Conservation (phyloP, 2,888 invertebrate species). For the Ypsolopha sequella region DNA sequence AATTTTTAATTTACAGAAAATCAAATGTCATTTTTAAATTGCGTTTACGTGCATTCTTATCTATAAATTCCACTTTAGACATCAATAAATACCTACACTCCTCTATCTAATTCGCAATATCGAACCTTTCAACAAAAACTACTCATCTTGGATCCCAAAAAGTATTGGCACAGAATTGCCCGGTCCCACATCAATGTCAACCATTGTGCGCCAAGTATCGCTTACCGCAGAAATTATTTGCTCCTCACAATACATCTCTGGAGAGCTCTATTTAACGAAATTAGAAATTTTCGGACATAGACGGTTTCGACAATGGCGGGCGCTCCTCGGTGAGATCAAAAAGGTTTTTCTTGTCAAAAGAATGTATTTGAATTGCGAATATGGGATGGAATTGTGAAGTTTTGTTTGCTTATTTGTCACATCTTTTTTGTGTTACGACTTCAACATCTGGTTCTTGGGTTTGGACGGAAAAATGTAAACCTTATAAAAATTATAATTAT, state of each 20-base stretch:
- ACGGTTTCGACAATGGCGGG: slow-evolving; percentile 23
- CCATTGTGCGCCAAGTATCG: slow-evolving; percentile 56
- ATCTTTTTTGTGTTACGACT: background rate
- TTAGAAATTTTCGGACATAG: slow-evolving; percentile 44
- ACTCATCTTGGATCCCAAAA: background rate
- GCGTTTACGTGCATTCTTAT: no score
- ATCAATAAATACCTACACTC: background rate
- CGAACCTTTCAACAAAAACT: background rate
- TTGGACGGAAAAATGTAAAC: no score
- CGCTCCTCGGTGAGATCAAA: slow-evolving; percentile 3
- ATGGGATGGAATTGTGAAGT: background rate
- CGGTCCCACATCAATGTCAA: slow-evolving; percentile 50
- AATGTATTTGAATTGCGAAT: slow-evolving; percentile 3
- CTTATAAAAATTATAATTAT: no score
- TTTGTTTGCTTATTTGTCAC: background rate
- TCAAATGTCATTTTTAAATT: no score
- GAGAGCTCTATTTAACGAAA: slow-evolving; percentile 64
- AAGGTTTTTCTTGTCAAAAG: slow-evolving; percentile 3
- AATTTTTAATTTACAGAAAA: no score
- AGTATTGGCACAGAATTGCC: slow-evolving; percentile 16
- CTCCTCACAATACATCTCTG: slow-evolving; percentile 36
- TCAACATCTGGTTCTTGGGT: no score
- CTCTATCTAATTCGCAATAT: background rate
- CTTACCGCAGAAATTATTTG: slow-evolving; percentile 66
- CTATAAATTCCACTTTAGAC: no score